Conservation (phyloP, 2,113 vertebrate genomes). For the Eupsittula cactorum region DNA sequence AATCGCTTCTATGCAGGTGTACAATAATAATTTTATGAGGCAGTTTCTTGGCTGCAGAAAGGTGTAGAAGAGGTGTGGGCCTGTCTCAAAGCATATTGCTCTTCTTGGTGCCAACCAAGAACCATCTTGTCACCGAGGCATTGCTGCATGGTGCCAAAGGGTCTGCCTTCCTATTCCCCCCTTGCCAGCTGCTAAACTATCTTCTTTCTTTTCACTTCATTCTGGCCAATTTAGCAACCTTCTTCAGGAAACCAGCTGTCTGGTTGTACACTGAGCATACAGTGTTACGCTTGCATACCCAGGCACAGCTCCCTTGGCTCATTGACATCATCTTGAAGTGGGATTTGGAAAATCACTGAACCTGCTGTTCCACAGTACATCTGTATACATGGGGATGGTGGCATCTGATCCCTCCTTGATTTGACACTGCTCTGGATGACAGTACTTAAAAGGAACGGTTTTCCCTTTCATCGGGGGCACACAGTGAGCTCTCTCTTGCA, state of each 20-base stretch:
- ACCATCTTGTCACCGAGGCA: not conserved
- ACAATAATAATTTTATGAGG: slow-evolving; percentile 9
- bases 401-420: not conserved
- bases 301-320: not conserved
- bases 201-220: not conserved
- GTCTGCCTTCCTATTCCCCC: not conserved
- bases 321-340: not conserved
- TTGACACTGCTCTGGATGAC: not conserved
- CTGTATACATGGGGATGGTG: not conserved
- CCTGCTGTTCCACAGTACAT: not conserved
- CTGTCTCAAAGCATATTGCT: not conserved
- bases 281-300: accelerated
- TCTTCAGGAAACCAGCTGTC: not conserved
- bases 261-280: not conserved
- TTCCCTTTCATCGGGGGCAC: not conserved
- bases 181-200: not conserved
- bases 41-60: slow-evolving; percentile 18
- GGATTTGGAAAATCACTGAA: not conserved
- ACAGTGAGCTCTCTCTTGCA: not conserved
- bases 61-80: not conserved
- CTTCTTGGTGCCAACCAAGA: not conserved
- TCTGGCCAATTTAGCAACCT: not conserved
- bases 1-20: not conserved
- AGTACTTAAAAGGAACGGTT: not conserved
- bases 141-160: not conserved